Base-by-base conservation (phyloP, 2,113 vertebrate species). In the Steatornis caripensis region DNA sequence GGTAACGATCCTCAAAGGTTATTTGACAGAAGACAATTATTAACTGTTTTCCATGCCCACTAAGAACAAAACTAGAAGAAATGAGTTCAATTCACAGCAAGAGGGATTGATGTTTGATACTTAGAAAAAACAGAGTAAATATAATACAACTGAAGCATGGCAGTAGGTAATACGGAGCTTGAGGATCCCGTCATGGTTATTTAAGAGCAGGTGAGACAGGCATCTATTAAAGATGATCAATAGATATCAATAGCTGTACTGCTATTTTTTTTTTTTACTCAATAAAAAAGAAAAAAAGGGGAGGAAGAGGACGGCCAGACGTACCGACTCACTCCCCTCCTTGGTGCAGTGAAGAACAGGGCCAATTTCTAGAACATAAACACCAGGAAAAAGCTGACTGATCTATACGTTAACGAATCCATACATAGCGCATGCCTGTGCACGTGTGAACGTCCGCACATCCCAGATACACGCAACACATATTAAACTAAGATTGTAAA, bases 141-240 rank as follows among this genome's bases (percentile, higher is more conserved):
- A 6, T 2, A 12, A 53, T 4, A 12, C 11, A 83, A 4, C 18
- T 15, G 15, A 76, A 68, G n/a, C 14, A 37, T 0, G 0, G 27
- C 36, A 53, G 37, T 30, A 64, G 17, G 11, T 34, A 12, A 45
- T 15, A 8, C 0, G 15, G 45, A 53, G 29, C 27, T 43, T 51
- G 49, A 26, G 43, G 64, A 70, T 62, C 32, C 49, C 34, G 18
- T 24, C 23, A 18, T 0, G 4, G 37, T 8, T 60, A 22, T 68
- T 39, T 74, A 66, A 60, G 12, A 54, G 30, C 0, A 0, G 34
- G 10, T 26, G n/a, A 70, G 64, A 57, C 18, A 58, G 37, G 13
- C 4, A 11, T 39, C 45, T 83, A 30, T 26, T 58, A 34, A 83
- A 62, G 49, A 22, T 45, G 13, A 70, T 34, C 48, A 36, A 6